Evolutionary conservation across 2,113 vertebrate species (phyloP).

Genomic region (Chlamydotis undulata): DNA sequence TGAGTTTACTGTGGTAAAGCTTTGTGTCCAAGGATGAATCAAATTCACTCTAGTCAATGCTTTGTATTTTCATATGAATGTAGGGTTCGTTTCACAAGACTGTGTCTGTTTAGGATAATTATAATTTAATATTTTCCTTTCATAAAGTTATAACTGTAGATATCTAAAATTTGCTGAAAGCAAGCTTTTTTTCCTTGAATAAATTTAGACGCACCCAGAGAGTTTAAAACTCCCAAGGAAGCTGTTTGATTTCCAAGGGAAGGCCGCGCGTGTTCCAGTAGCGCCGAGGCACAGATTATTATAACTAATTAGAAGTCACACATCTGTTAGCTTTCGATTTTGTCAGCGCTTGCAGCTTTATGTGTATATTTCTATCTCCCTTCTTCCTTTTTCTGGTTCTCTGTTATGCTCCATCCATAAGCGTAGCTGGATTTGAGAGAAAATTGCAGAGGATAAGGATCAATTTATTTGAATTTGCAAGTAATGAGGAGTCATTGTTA

Average conservation of each 20-base stretch:
- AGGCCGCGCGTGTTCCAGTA: slow-evolving; percentile 74
- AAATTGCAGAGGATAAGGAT: slow-evolving; percentile 50
- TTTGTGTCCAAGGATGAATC: slow-evolving; percentile 85
- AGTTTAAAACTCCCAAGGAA: slow-evolving; percentile 77
- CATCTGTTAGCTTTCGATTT: slow-evolving; percentile 83
- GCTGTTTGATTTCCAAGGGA: slow-evolving; percentile 77
- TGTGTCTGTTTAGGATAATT: slow-evolving; percentile 87
- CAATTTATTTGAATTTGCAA: slow-evolving; percentile 58
- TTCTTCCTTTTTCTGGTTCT: neutral
- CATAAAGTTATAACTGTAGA: slow-evolving; percentile 83
- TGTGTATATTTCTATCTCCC: slow-evolving; percentile 28
- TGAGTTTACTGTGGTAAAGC: slow-evolving; percentile 86
- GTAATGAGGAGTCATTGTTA: slow-evolving; percentile 67
- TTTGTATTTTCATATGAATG: slow-evolving; percentile 86
- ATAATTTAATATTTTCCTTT: slow-evolving; percentile 87
- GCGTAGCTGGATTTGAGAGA: slow-evolving; percentile 40
- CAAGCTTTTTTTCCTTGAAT: slow-evolving; percentile 40
- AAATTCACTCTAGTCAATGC: slow-evolving; percentile 83
- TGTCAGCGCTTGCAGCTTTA: slow-evolving; percentile 68
- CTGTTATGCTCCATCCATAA: slow-evolving; percentile 20
- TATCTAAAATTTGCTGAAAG: slow-evolving; percentile 78
- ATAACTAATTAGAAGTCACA: slow-evolving; percentile 85
- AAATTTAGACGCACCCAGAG: slow-evolving; percentile 72
- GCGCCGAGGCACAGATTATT: slow-evolving; percentile 76
- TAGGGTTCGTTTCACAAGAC: slow-evolving; percentile 83